Percentiles rank a stretch among this genome's conserved stretches.
phyloP scores from a whole-genome alignment of 2,797 vertebrate species.

The Australoheros facetus region DNA sequence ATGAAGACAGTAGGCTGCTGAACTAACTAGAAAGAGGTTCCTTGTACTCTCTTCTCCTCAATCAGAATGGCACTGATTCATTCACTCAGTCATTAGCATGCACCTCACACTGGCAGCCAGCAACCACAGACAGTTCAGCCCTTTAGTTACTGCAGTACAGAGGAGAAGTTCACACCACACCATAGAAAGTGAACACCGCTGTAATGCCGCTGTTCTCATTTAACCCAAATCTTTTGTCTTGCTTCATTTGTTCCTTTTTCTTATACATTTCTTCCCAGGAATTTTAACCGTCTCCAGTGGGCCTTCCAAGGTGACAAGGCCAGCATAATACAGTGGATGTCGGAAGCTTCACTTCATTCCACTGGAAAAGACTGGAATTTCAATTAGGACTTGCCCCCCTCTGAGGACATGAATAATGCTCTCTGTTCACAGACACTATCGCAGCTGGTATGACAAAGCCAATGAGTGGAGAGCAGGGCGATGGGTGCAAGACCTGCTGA shows the following conservation, averaged over 20 bases:
- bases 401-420: constrained; percentile 80
- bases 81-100: constrained; percentile 75
- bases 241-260: constrained; percentile 32
- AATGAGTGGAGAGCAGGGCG: constrained; percentile 65
- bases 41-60: constrained; percentile 70
- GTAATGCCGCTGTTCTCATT: constrained; percentile 17
- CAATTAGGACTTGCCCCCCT: constrained; percentile 79
- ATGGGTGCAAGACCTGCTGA: constrained; percentile 67
- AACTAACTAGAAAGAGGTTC: constrained; percentile 64
- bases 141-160: constrained; percentile 61
- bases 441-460: constrained; percentile 77
- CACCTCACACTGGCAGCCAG: constrained; percentile 65
- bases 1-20: constrained; percentile 53
- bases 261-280: constrained; percentile 36
- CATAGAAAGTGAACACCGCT: constrained; percentile 22
- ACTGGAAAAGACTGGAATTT: constrained; percentile 80
- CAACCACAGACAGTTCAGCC: constrained; percentile 61
- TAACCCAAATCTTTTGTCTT: constrained; percentile 15
- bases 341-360: constrained; percentile 62
- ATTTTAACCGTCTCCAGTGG: constrained; percentile 58
- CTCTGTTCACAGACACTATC: constrained; percentile 77
- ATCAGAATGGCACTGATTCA: constrained; percentile 75
- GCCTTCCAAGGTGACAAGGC: constrained; percentile 74
- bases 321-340: constrained; percentile 72
- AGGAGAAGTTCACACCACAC: constrained; percentile 49